These are phyloP conservation scores for Icerya purchasi DNA, from an alignment of 2,888 invertebrate genomes.

Conservation along the genomic window DNA sequence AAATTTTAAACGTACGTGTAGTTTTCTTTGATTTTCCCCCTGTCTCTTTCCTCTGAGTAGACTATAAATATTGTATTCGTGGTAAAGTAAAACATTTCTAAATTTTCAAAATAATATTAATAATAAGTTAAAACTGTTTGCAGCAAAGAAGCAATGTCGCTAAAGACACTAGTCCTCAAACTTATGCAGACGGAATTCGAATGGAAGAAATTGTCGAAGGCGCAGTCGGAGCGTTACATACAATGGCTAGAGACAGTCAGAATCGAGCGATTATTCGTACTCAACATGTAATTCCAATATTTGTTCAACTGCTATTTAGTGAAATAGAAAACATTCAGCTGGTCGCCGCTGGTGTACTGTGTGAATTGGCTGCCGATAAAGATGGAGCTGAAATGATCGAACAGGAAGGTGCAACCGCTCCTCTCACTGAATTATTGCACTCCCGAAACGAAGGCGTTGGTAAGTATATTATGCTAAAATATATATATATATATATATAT, in stretches of 20 bases:
- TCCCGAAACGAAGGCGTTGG: constrained; percentile 88
- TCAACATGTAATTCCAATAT: constrained; percentile 83
- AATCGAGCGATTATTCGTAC: constrained; percentile 81
- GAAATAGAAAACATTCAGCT: constrained; percentile 94
- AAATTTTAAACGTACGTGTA: too few species aligned
- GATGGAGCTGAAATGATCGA: constrained; percentile 95
- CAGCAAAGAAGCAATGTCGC: not conserved
- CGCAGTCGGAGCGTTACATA: constrained; percentile 90
- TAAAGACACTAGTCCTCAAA: not conserved
- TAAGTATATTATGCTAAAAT: too few species aligned
- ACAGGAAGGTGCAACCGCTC: constrained; percentile 86
- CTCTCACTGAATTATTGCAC: constrained; percentile 83
- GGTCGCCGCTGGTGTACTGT: constrained; percentile 87
- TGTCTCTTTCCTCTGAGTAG: too few species aligned
- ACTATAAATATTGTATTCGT: too few species aligned
- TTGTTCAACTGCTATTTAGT: constrained; percentile 86
- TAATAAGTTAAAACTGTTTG: too few species aligned
- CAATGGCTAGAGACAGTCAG: constrained; percentile 79
- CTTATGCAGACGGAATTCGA: constrained; percentile 68
- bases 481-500: too few species aligned
- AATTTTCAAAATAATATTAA: too few species aligned
- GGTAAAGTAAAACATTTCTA: too few species aligned
- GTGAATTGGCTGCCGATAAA: constrained; percentile 86
- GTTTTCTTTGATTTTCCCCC: too few species aligned
- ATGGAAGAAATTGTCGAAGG: constrained; percentile 99